Evolutionary conservation across 1,140 invertebrate species (phyloP).

Genomic region (Cydia pomonella): DNA sequence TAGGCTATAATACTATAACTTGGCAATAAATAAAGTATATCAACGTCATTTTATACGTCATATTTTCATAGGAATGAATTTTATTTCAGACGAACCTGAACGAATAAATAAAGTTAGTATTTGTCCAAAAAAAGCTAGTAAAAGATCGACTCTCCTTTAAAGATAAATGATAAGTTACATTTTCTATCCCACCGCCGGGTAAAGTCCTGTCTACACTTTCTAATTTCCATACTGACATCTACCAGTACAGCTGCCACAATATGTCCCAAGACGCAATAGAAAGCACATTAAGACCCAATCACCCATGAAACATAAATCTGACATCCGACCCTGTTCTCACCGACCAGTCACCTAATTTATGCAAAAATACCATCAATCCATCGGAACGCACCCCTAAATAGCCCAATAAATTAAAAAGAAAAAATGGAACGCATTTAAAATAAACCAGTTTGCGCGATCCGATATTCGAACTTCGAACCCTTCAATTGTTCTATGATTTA

Average conservation of each 20-base stretch:
- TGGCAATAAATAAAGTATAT: too few species aligned
- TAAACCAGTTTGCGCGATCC: constrained; percentile 62
- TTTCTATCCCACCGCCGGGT: not conserved
- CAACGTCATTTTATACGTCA: too few species aligned
- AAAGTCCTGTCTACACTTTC: constrained; percentile 43
- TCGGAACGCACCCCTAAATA: constrained; percentile 56
- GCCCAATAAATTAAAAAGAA: constrained; percentile 73
- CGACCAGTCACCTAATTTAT: constrained; percentile 54
- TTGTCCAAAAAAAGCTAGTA: too few species aligned
- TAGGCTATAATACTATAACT: too few species aligned
- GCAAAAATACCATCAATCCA: constrained; percentile 60
- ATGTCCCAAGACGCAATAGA: constrained; percentile 12
- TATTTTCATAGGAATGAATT: too few species aligned
- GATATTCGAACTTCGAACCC: constrained; percentile 48
- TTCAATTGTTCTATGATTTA: constrained; percentile 77
- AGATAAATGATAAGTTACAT: constrained; percentile 39
- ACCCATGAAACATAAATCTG: constrained; percentile 8
- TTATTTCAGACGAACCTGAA: too few species aligned
- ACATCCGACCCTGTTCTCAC: constrained; percentile 52
- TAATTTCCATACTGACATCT: constrained; percentile 7
- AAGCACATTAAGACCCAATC: constrained; percentile 29
- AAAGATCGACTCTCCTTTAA: too few species aligned
- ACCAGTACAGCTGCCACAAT: not conserved
- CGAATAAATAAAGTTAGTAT: too few species aligned
- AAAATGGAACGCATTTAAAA: constrained; percentile 50